Base-by-base conservation (phyloP, 2,888 invertebrate genomes). In the Hoplodrina blanda region DNA sequence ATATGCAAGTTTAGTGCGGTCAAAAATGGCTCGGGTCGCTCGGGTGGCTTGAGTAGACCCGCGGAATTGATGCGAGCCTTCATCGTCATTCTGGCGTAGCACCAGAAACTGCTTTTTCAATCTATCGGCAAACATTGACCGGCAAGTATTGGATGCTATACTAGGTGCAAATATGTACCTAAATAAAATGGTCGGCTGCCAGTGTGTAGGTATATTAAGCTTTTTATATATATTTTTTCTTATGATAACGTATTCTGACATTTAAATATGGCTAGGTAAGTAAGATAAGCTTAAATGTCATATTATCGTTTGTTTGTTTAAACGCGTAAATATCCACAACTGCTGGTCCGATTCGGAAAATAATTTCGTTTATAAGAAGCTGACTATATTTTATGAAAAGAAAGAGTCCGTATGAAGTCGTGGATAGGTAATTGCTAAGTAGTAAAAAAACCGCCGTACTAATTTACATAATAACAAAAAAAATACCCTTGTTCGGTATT, bases 1-100 rank as follows among this genome's bases (percentile, higher is more conserved):
- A 68, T 74, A 64, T 74, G 63, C 63, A 74, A 59, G 50, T 66
- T 78, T 62, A 54, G 69, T 74, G 63, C 69, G 69, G 80, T 54
- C 17, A 11, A 69, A 62, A 74, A 64, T 62, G 60, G 73, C 11
- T 64, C 37, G 71, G 71, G 17, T 15, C 4, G 46, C 6, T 56
- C 15, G 66, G 37, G 60, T 46, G 44, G 4, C 41, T 37, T 5
- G 46, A 46, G 46, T 46, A 17, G 17, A 11, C 46, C 46, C 25
- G 11, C 10, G 20, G 10, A 63, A 67, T 76, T 46, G 57, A 68
- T 62, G 37, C 54, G n/a, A 53, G 50, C 19, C 46, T 62, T 64
- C 50, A 41, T 74, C 53, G 69, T 30, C 63, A 64, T 79, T 62
- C 49, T 19, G 10, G 30, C 19, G 56, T 41, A 59, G 19, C 52